phyloP scores from a whole-genome alignment of 1,140 invertebrate species.

The Ostrea edulis region DNA sequence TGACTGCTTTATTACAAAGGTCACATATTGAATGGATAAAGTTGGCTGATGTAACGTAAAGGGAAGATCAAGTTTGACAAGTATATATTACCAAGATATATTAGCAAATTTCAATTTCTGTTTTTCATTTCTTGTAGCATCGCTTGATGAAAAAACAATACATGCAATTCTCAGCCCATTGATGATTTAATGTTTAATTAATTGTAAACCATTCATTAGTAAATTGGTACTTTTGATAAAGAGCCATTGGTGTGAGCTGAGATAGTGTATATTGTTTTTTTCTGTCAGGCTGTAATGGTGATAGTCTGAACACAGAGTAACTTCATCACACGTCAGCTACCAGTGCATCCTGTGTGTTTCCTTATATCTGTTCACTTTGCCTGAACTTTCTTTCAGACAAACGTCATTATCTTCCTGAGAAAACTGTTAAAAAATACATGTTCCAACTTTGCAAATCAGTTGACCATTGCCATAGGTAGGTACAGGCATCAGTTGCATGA shows the following conservation, averaged over 20 bases:
- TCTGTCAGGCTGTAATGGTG: background rate
- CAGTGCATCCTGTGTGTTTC: conserved; percentile 6
- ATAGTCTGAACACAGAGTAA: background rate
- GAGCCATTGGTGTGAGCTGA: background rate
- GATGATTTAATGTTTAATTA: background rate
- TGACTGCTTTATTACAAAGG: background rate
- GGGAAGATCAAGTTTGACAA: background rate
- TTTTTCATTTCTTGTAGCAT: conserved; percentile 3
- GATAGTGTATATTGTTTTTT: background rate
- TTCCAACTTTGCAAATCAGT: conserved; percentile 81
- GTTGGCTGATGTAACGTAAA: background rate
- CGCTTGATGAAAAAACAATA: background rate
- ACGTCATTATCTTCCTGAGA: conserved; percentile 79
- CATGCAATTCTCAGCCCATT: background rate
- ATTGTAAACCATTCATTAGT: background rate
- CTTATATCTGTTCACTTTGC: background rate
- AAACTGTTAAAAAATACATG: conserved; percentile 78
- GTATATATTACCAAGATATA: background rate
- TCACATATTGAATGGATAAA: background rate
- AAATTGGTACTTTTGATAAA: background rate
- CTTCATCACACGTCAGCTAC: background rate
- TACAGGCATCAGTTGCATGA: background rate
- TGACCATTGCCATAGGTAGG: conserved; percentile 77
- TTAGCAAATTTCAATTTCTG: background rate
- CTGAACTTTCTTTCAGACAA: conserved; percentile 68